Percentiles rank a stretch among this genome's conserved stretches.
phyloP scores from a whole-genome alignment of 2,797 vertebrate genomes.

The Tamandua tetradactyla region DNA sequence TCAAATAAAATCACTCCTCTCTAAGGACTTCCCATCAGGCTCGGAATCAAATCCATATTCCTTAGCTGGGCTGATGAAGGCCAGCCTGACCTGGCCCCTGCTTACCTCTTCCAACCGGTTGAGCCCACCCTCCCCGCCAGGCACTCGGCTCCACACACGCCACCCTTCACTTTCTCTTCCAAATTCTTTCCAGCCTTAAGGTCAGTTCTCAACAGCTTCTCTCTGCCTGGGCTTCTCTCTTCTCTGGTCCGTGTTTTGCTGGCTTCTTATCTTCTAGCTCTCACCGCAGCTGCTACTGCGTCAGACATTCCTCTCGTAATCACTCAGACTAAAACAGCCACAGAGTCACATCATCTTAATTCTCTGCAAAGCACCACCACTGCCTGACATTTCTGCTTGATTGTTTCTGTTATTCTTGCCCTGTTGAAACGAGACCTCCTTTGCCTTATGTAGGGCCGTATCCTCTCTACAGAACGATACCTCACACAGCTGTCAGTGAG shows the following conservation, averaged over 20 bases:
- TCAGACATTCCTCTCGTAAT: neutral
- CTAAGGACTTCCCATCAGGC: neutral
- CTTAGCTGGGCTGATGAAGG: neutral
- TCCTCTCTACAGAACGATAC: neutral
- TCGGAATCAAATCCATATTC: neutral
- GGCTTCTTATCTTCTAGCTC: neutral
- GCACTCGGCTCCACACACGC: neutral
- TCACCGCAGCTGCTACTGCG: neutral
- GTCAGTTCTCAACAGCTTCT: neutral
- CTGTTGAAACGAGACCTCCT: neutral
- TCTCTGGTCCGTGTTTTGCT: neutral
- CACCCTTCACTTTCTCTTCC: neutral
- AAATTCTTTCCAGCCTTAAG: neutral
- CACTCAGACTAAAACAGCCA: neutral
- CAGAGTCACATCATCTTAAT: accelerated
- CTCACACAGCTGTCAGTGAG: neutral
- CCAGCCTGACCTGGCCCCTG: neutral
- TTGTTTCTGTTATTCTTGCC: neutral
- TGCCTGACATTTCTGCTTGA: neutral
- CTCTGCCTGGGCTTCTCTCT: neutral
- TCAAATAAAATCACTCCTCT: neutral
- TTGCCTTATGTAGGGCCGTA: neutral
- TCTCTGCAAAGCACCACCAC: neutral
- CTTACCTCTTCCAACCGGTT: neutral
- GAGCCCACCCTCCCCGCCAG: accelerated